Conservation (phyloP, 2,888 invertebrate genomes). For the Oligia latruncula region DNA sequence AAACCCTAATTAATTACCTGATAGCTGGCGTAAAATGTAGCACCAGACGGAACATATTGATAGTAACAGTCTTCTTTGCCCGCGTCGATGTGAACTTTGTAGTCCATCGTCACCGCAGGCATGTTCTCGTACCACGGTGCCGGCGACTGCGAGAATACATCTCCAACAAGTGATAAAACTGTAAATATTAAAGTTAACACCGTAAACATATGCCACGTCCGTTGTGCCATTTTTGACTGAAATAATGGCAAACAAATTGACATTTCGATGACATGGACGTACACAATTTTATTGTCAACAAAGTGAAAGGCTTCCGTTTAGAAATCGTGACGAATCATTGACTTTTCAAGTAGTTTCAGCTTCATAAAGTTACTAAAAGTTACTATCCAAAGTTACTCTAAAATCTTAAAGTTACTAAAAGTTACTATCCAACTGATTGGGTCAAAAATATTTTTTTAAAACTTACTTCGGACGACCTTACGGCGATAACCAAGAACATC, state of each 20-base stretch:
- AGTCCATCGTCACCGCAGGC: slow-evolving; percentile 98
- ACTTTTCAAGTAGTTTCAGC: neutral
- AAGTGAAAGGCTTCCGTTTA: slow-evolving; percentile 37
- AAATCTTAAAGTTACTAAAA: no score
- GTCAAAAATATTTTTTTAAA: no score
- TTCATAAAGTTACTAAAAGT: no score
- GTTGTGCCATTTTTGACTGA: slow-evolving; percentile 84
- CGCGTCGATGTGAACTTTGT: slow-evolving; percentile 98
- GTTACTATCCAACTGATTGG: no score
- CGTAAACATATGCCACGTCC: slow-evolving; percentile 89
- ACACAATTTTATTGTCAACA: slow-evolving; percentile 38
- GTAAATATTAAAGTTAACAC: slow-evolving; percentile 86
- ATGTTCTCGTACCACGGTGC: slow-evolving; percentile 96
- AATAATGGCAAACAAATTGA: slow-evolving; percentile 56
- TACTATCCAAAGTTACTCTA: no score
- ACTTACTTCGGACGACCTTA: no score
- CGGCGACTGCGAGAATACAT: slow-evolving; percentile 88
- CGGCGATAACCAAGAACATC: no score
- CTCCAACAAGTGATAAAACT: slow-evolving; percentile 86
- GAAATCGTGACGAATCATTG: slow-evolving; percentile 14
- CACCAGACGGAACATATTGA: slow-evolving; percentile 97
- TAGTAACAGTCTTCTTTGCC: slow-evolving; percentile 98
- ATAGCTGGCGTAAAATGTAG: slow-evolving; percentile 98
- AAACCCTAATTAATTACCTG: slow-evolving; percentile 91
- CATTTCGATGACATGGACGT: slow-evolving; percentile 47